phyloP scores from a whole-genome alignment of 2,113 vertebrate genomes.

The Brachirus orientalis region DNA sequence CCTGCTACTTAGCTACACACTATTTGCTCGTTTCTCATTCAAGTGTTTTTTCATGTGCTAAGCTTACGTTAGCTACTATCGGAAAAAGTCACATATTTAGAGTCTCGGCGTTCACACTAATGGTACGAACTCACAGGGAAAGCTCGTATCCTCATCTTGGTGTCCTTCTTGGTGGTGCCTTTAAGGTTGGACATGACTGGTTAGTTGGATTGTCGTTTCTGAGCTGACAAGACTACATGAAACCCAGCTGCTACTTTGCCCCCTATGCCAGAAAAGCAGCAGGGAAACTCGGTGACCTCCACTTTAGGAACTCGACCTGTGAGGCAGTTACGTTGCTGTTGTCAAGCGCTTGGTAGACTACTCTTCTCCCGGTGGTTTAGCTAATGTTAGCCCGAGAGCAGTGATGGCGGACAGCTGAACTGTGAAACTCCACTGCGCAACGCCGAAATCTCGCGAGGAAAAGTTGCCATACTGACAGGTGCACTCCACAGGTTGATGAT shows the following conservation, averaged over 20 bases:
- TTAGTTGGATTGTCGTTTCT: constrained; percentile 72
- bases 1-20: constrained; percentile 52
- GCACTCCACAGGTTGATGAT: constrained; percentile 18
- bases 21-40: constrained; percentile 5
- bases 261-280: constrained; percentile 56
- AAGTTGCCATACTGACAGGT: constrained; percentile 46
- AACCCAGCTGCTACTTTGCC: constrained; percentile 56
- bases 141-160: constrained; percentile 98
- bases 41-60: constrained; percentile 28
- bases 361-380: constrained; percentile 9
- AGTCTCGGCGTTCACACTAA: constrained; percentile 10
- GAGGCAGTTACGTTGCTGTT: constrained; percentile 65
- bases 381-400: constrained; percentile 17
- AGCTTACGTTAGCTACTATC: constrained; percentile 25
- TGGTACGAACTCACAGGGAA: constrained; percentile 89
- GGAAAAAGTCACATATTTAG: constrained; percentile 30
- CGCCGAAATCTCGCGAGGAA: constrained; percentile 70
- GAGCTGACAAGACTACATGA: constrained; percentile 76
- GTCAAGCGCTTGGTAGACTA: constrained; percentile 34
- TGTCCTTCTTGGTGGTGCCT: constrained; percentile 93
- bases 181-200: constrained; percentile 94
- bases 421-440: constrained; percentile 12
- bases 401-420: constrained; percentile 76
- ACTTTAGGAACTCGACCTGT: constrained; percentile 48
- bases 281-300: constrained; percentile 56